Conservation (phyloP, 2,888 invertebrate genomes). For the Anagyrus pseudococci region DNA sequence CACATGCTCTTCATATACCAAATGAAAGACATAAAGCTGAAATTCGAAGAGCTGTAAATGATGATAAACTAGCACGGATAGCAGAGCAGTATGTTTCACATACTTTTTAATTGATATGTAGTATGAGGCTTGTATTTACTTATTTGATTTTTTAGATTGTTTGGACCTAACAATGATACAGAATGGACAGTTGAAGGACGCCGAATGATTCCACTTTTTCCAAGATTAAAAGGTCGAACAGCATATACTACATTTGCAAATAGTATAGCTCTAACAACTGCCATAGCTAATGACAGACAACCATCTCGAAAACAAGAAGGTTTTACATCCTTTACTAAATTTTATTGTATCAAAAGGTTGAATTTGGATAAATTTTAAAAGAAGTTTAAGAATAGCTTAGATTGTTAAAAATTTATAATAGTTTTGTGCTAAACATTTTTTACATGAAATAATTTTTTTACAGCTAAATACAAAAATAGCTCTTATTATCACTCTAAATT, state of each 20-base stretch:
- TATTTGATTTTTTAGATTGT: slow-evolving; percentile 62
- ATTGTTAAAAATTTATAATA: background rate
- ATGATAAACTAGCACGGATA: slow-evolving; percentile 86
- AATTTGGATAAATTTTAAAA: too few relatives aligned
- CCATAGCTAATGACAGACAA: slow-evolving; percentile 70
- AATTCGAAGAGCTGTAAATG: slow-evolving; percentile 89
- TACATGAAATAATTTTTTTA: background rate
- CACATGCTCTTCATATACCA: slow-evolving; percentile 83
- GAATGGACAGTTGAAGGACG: slow-evolving; percentile 91
- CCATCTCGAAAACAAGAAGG: slow-evolving; percentile 48
- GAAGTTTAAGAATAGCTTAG: background rate
- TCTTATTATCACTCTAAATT: slow-evolving; percentile 22
- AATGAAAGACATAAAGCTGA: slow-evolving; percentile 92
- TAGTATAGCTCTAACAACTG: slow-evolving; percentile 73
- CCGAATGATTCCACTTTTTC: slow-evolving; percentile 81
- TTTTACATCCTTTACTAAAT: slow-evolving; percentile 1
- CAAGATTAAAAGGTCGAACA: slow-evolving; percentile 84
- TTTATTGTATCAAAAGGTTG: background rate
- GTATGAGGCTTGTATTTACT: background rate
- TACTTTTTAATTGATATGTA: too few relatives aligned
- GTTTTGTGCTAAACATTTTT: background rate
- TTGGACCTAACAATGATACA: slow-evolving; percentile 64
- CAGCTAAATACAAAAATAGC: slow-evolving; percentile 24
- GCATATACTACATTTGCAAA: slow-evolving; percentile 85
- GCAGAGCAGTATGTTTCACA: slow-evolving; percentile 80